phyloP scores from a whole-genome alignment of 1,140 invertebrate species.

The Papilio aristodemus region DNA sequence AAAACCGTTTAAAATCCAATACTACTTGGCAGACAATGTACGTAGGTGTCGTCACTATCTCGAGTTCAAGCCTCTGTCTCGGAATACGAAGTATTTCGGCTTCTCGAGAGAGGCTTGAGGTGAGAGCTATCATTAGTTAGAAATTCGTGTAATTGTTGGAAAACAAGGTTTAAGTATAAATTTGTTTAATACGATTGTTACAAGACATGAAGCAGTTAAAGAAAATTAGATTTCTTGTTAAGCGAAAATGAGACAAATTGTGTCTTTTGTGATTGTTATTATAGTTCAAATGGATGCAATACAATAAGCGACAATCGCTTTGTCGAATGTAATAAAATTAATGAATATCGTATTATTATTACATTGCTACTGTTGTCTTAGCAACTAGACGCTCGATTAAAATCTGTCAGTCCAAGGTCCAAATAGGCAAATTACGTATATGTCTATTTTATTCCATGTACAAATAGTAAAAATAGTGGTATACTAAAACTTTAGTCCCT shows the following conservation, averaged over 20 bases:
- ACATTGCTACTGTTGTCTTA: neutral
- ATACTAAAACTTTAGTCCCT: neutral
- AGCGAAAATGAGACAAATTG: neutral
- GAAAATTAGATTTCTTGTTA: constrained; percentile 20
- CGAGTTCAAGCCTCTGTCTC: neutral
- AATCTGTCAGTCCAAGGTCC: neutral
- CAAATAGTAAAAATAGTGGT: neutral
- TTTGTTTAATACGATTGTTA: neutral
- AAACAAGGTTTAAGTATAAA: neutral
- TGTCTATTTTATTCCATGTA: too few species aligned
- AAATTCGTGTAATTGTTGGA: neutral
- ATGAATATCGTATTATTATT: neutral
- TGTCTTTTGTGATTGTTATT: constrained; percentile 15
- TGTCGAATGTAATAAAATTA: neutral
- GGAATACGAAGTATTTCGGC: neutral
- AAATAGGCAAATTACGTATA: neutral
- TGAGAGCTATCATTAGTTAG: neutral
- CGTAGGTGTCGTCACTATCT: constrained; percentile 3
- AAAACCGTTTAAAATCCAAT: neutral
- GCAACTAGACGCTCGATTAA: neutral
- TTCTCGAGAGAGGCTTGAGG: neutral
- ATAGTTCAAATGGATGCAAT: neutral
- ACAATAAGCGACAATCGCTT: neutral
- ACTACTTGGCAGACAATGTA: neutral
- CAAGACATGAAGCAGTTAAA: neutral